Base-by-base conservation (phyloP, 2,888 invertebrate genomes). In the Steinernema hermaphroditum region DNA sequence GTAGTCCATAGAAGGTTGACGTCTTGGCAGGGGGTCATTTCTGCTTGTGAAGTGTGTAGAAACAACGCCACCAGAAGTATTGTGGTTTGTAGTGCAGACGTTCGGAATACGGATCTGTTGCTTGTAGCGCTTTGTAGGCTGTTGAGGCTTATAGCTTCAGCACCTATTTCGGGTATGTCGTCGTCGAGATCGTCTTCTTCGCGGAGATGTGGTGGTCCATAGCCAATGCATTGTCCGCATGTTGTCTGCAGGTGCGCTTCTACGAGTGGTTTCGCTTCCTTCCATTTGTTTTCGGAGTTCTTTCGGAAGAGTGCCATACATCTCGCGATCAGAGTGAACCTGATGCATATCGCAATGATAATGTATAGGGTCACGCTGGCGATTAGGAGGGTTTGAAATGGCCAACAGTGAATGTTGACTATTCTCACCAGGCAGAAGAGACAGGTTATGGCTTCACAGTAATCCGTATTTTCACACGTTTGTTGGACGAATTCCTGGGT, bases 381-480 rank as follows among this genome's bases (percentile, higher is more conserved):
- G n/a, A n/a, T n/a, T n/a, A 43, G 24, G 9, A 54, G 46, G 16
- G 74, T 69, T 46, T 12, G 27, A 4, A 9, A 12, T 46, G 72
- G 72, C 68, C 37, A 46, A 43, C 74, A 74, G 43, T 71, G 62
- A 14, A 71, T 62, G 27, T 74, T 74, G n/a, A 32, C 6, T 6
- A 74, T 16, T 27, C 49, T 24, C 1, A 24, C 62, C 71, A 19
- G 4, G 68, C 74, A 74, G 16, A 37, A 41, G 14, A 46, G 54
- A 44, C 74, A 74, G 22, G 54, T 32, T 29, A 74, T 68, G n/a
- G 62, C 6, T 22, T 46, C 27, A 44, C 74, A 74, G 37, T 62
- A 41, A 29, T 54, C 27, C 32, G 1, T 14, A 6, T 71, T 62
- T 12, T 2, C 62, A 62, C 74, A 74, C 22, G 46, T 27, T 70